Base-by-base conservation (phyloP, 2,888 invertebrate genomes). In the Lobophora halterata region DNA sequence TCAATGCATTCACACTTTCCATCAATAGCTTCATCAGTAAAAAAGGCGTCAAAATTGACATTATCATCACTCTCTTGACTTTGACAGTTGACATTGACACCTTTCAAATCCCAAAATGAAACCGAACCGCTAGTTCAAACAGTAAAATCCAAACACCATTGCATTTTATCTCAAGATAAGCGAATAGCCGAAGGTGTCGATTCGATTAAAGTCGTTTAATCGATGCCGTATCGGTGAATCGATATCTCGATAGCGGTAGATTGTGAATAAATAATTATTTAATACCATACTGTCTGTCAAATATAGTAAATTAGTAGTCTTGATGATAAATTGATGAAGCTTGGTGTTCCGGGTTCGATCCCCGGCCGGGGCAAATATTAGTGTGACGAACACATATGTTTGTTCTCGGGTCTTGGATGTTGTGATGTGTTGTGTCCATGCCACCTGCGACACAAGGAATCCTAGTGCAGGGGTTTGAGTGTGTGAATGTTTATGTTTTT, bases 91-190 rank as follows among this genome's bases (percentile, higher is more conserved):
- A 28, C 29, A 43, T 35, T 33, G 25, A 27, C 41, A 39, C 29
- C 38, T 33, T 28, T 40, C 25, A 9, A 36, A 28, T 36, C 31
- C 34, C 17, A 36, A 42, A 37, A 33, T 10, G 33, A 41, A 36
- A 35, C 32, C 28, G 27, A 21, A 45, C 46, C 49, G 49, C 39
- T 46, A 49, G 24, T 37, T 26, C 45, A 40, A 47, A 45, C 49
- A 45, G 40, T 44, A 27, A 29, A 34, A 33, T 27, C 37, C 23
- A 32, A 50, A 49, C 37, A 41, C 45, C 49, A 21, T 46, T 48
- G 46, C 46, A 43, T 46, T 46, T 55, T 57, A 60, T 55, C 53
- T 33, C 20, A 36, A 28, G 55, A 61, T 58, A 57, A 58, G 50
- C 44, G 43, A 41, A 46, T 37, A 52, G 49, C 52, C 27, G 38